phyloP scores from a whole-genome alignment of 1,140 invertebrate species.

The Atta cephalotes region DNA sequence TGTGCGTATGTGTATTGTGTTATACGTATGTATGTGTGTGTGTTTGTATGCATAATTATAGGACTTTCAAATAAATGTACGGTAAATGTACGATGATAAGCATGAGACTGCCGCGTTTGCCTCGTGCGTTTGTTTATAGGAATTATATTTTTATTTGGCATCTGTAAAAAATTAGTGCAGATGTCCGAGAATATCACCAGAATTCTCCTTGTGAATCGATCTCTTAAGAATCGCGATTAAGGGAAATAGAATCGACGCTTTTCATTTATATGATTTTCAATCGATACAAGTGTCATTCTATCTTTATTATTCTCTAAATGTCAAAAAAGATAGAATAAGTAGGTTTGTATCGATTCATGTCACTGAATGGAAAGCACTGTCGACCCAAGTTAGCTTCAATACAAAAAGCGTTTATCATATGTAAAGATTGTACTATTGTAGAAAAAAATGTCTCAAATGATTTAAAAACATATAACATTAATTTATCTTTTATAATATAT shows the following conservation, averaged over 20 bases:
- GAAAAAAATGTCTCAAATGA: neutral
- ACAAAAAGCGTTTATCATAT: neutral
- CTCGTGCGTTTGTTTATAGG: conserved; percentile 9
- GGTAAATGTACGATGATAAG: neutral
- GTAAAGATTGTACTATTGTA: neutral
- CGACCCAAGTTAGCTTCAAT: neutral
- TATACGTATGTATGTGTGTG: neutral
- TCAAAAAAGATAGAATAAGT: too few relatives aligned
- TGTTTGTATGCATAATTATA: conserved; percentile 5
- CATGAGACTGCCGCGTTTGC: conserved; percentile 2
- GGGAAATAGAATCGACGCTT: neutral
- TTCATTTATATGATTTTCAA: neutral
- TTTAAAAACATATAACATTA: neutral
- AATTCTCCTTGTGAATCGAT: neutral
- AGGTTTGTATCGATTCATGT: too few relatives aligned
- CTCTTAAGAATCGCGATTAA: conserved; percentile 22
- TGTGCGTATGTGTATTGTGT: neutral
- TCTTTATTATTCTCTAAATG: too few relatives aligned
- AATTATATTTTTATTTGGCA: conserved; percentile 12
- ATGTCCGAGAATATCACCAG: conserved; percentile 13
- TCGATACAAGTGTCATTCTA: too few relatives aligned
- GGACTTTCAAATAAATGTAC: neutral
- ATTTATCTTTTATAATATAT: conserved; percentile 14
- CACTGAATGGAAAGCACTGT: neutral
- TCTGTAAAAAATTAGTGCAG: conserved; percentile 42